Evolutionary conservation across 2,888 invertebrate genomes (phyloP).

Genomic region (Chrysotoxum bicinctum): DNA sequence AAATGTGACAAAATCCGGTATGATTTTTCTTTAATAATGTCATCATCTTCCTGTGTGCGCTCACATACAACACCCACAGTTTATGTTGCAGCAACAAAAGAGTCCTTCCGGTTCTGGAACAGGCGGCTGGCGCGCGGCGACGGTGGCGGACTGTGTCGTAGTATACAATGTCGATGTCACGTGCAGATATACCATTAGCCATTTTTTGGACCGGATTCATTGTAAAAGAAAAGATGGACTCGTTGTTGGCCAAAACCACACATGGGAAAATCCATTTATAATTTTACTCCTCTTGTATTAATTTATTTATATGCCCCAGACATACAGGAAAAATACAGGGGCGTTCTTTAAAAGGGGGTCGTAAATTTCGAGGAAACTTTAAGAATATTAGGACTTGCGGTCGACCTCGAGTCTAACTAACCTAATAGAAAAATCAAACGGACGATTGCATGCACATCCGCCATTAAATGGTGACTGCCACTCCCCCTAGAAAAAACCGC

Average conservation of each 20-base stretch:
- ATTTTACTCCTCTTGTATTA: constrained; percentile 32
- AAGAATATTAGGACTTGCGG: not conserved
- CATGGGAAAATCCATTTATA: constrained; percentile 15
- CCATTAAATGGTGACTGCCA: constrained; percentile 69
- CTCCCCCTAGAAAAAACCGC: constrained; percentile 45
- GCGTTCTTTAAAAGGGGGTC: constrained; percentile 1
- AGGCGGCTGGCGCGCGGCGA: not conserved
- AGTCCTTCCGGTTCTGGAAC: not conserved
- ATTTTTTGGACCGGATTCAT: constrained; percentile 37
- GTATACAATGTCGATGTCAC: constrained; percentile 52
- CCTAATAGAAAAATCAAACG: constrained; percentile 71
- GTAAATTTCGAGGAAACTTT: constrained; percentile 33
- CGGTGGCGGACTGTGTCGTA: not conserved
- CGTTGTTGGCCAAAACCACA: constrained; percentile 37
- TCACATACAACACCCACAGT: constrained; percentile 26
- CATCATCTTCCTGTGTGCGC: constrained; percentile 39
- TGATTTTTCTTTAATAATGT: constrained; percentile 52
- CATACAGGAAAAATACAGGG: constrained; percentile 10
- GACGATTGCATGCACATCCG: constrained; percentile 74
- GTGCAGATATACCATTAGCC: constrained; percentile 70
- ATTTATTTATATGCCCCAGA: constrained; percentile 62
- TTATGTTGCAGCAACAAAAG: constrained; percentile 45
- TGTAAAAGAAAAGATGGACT: constrained; percentile 30
- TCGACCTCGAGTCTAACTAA: constrained; percentile 5
- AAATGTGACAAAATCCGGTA: constrained; percentile 57